These are phyloP conservation scores for Bubo blakistoni DNA, from an alignment of 2,113 vertebrate species.

Conservation along the genomic window DNA sequence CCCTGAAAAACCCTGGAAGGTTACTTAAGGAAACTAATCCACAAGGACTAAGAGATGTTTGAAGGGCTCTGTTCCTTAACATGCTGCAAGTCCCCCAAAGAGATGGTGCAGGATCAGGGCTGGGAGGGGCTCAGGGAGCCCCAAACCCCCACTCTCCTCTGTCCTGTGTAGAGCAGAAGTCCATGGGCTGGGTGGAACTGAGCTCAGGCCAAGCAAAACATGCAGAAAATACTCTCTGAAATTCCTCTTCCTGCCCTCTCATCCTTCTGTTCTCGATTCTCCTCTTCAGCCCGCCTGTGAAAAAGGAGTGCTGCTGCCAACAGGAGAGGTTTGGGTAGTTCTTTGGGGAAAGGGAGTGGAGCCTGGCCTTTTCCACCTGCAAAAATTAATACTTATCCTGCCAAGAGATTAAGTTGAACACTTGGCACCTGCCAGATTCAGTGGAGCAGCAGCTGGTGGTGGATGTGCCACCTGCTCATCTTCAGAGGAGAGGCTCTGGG, in stretches of 20 bases:
- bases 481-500: not conserved
- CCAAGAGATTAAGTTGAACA: not conserved
- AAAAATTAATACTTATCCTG: not conserved
- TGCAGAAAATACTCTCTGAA: not conserved
- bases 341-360: not conserved
- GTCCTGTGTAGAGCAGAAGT: not conserved
- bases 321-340: not conserved
- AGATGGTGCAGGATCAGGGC: not conserved
- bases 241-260: not conserved
- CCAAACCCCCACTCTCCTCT: not conserved
- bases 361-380: not conserved
- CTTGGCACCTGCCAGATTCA: not conserved
- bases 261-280: not conserved
- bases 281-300: not conserved
- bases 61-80: not conserved
- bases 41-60: not conserved
- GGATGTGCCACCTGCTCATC: not conserved
- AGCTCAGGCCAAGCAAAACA: not conserved
- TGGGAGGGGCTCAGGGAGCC: not conserved
- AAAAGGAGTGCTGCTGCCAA: not conserved
- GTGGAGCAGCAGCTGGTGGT: not conserved
- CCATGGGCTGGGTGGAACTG: not conserved
- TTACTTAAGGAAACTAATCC: not conserved
- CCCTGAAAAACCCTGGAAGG: not conserved
- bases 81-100: not conserved